Evolutionary conservation across 2,797 vertebrate species (phyloP), one percentile per base, ranked within the genome.

Genomic region (Darevskia nairensis): DNA sequence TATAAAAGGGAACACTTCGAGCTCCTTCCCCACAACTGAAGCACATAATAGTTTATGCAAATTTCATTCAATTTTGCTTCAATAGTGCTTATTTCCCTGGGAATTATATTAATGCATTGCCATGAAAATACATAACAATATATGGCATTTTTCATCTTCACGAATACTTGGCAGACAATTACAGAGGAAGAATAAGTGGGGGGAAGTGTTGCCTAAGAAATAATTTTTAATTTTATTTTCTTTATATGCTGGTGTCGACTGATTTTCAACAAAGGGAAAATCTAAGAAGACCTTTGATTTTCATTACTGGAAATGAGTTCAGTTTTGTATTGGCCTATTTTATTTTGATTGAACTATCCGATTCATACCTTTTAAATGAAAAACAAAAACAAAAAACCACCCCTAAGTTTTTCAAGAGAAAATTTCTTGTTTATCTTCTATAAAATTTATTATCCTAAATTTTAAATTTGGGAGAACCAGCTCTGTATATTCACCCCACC

Each of bases 51-150:
- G 35, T 23, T 89, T 71, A 83, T 86, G 71, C 80, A 86, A 32
- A 77, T 86, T 59, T 71, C 79, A 82, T 77, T 85, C 78, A 39
- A n/a, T 55, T 66, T 85, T 74, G 64, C 27, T 82, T 86, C 46
- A 71, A 27, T 44, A 61, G 77, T 84, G 29, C 74, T 89, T 82
- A 77, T 77, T 82, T 76, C 72, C 78, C 32, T 77, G 59, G 59
- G 59, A 77, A 69, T 69, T 41, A 55, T 86, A 82, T 78, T 76
- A 82, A 89, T 82, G 59, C 72, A 55, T 86, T 86, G 80, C 61
- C 80, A 46, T 86, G 72, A 78, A 35, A 89, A 77, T 86, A 86
- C 50, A 69, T 82, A 89, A 41, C 79, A 82, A 59, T 71, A 61
- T 35, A n/a, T 32, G 35, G 35, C 84, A 82, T 71, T 82, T 86